These are phyloP conservation scores for Saguinus imperator DNA, from an alignment of 2,113 vertebrate species.

Conservation along the genomic window DNA sequence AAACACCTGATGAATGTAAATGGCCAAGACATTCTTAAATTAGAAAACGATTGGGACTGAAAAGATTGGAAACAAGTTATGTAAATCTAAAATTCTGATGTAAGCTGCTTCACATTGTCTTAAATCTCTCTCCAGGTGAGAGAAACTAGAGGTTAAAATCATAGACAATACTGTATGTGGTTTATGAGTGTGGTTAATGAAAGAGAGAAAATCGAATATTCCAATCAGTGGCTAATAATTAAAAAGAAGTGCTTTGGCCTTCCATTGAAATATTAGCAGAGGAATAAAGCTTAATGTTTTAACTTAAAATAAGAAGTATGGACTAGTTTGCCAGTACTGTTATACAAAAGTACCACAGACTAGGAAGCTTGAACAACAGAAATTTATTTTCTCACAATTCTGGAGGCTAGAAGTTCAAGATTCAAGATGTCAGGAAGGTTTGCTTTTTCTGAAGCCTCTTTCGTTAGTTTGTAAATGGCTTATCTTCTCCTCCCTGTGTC, in stretches of 20 bases:
- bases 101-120: background rate
- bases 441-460: background rate
- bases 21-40: background rate
- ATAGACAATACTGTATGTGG: background rate
- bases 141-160: background rate
- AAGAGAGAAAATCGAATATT: conserved; percentile 22
- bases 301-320: background rate
- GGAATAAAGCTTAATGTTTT: background rate
- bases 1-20: background rate
- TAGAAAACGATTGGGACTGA: background rate
- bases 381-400: background rate
- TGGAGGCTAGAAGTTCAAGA: background rate
- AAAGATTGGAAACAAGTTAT: background rate
- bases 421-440: background rate
- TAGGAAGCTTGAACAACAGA: background rate
- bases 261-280: background rate
- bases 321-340: background rate
- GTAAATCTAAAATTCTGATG: background rate
- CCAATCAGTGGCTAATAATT: background rate
- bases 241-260: background rate
- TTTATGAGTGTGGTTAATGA: background rate
- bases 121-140: background rate
- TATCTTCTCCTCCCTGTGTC: background rate
- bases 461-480: background rate
- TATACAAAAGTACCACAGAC: background rate